Percentiles rank a stretch among this genome's conserved stretches.
Evolutionary conservation across 2,113 vertebrate species (phyloP).

Genomic region (Alligator sinensis): DNA sequence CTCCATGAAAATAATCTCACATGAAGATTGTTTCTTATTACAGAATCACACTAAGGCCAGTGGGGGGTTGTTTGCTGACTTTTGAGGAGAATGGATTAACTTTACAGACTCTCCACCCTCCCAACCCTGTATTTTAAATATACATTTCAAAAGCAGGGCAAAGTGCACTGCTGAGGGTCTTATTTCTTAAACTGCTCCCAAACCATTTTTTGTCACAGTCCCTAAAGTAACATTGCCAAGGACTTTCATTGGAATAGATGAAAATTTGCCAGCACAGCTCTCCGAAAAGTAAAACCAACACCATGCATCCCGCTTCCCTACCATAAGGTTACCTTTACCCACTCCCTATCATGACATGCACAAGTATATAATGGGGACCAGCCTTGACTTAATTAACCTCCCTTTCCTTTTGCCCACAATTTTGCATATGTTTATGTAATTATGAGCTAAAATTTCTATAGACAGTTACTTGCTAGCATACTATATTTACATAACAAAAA

Average conservation of each 20-base stretch:
- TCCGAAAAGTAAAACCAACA: background rate
- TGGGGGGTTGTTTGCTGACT: background rate
- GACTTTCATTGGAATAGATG: conserved; percentile 32
- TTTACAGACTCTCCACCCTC: conserved; percentile 22
- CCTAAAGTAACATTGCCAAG: background rate
- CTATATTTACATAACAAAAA: conserved; percentile 68
- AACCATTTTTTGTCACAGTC: background rate
- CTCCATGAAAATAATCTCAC: background rate
- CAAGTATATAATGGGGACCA: conserved; percentile 5
- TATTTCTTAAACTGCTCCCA: conserved; percentile 36
- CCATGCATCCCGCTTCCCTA: conserved; percentile 7
- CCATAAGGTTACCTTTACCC: conserved; percentile 14
- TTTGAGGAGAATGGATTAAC: background rate
- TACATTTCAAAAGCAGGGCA: conserved; percentile 24
- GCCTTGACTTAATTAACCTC: conserved; percentile 37
- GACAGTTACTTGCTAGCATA: conserved; percentile 69
- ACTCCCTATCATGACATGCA: background rate
- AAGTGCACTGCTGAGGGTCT: background rate
- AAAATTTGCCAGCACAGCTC: background rate
- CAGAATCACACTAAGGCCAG: background rate
- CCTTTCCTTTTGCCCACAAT: conserved; percentile 27
- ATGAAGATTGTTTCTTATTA: background rate
- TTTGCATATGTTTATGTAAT: conserved; percentile 63
- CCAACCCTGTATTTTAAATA: conserved; percentile 12
- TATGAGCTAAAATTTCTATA: conserved; percentile 64